Conservation (phyloP, 2,888 invertebrate species). For the Andrena dorsata region DNA sequence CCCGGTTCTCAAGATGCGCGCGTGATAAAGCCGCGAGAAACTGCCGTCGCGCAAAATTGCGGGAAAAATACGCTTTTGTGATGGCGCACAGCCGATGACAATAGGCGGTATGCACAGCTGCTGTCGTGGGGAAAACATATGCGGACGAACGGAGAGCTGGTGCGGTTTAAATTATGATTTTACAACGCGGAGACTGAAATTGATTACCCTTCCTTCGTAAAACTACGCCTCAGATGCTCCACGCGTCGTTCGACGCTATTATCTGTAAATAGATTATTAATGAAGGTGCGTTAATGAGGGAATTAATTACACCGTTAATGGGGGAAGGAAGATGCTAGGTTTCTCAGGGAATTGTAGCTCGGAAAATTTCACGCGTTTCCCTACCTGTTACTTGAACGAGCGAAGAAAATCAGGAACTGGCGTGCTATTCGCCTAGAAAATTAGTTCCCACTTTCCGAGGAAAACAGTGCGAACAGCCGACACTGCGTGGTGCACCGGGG, state of each 20-base stretch:
- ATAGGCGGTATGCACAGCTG: constrained; percentile 34
- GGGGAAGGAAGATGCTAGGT: neutral
- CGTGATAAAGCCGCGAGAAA: constrained; percentile 63
- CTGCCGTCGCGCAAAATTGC: constrained; percentile 59
- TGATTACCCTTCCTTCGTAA: neutral
- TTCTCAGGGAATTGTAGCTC: constrained; percentile 32
- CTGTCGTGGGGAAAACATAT: constrained; percentile 19
- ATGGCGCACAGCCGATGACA: constrained; percentile 40
- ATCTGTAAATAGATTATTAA: constrained; percentile 4
- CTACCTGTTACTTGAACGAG: neutral
- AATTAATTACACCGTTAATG: neutral
- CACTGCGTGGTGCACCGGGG: neutral
- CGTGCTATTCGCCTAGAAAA: constrained; percentile 15
- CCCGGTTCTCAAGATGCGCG: constrained; percentile 72
- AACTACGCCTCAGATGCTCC: neutral
- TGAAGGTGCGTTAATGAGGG: constrained; percentile 24
- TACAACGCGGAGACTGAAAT: neutral
- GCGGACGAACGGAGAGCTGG: neutral
- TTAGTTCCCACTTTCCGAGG: constrained; percentile 2
- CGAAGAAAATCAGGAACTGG: constrained; percentile 41
- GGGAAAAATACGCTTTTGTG: constrained; percentile 61
- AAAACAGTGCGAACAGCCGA: neutral
- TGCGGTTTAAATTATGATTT: neutral
- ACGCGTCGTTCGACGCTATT: neutral
- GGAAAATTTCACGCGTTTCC: constrained; percentile 43